phyloP scores from a whole-genome alignment of 2,888 invertebrate genomes.

The Mystacides longicornis region DNA sequence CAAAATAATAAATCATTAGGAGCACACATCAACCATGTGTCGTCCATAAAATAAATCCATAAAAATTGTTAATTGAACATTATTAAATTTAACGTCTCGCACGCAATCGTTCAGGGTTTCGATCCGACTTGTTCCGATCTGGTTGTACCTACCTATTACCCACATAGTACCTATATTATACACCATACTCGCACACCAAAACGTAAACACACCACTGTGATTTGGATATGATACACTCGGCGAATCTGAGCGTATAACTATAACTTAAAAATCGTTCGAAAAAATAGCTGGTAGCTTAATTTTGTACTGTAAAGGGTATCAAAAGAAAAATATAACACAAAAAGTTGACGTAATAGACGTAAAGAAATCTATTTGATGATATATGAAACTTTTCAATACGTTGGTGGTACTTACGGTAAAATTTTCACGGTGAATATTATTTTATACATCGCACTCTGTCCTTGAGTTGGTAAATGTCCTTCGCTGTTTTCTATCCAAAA shows the following conservation, averaged over 20 bases:
- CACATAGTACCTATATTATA: background rate
- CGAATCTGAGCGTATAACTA: background rate
- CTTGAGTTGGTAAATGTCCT: too few species aligned
- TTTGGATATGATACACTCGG: background rate
- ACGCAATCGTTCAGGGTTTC: slow-evolving; percentile 21
- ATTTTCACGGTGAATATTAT: too few species aligned
- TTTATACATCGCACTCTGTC: too few species aligned
- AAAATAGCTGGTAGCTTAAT: too few species aligned
- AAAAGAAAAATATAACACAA: too few species aligned
- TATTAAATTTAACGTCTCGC: slow-evolving; percentile 23
- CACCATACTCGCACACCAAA: background rate
- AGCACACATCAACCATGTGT: slow-evolving; percentile 24
- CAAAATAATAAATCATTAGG: slow-evolving; percentile 21
- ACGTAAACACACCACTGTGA: background rate
- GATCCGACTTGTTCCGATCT: slow-evolving; percentile 2
- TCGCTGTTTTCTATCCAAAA: too few species aligned
- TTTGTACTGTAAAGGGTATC: too few species aligned
- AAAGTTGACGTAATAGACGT: too few species aligned
- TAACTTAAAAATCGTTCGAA: background rate
- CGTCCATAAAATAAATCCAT: slow-evolving; percentile 25
- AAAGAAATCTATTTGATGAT: too few species aligned
- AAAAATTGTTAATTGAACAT: slow-evolving; percentile 26
- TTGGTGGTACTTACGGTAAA: too few species aligned
- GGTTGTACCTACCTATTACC: background rate
- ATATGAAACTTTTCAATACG: too few species aligned